Percentiles rank a stretch among this genome's conserved stretches.
These are phyloP conservation scores for Heliconius ismenius DNA, from an alignment of 2,888 invertebrate species.

Conservation along the genomic window DNA sequence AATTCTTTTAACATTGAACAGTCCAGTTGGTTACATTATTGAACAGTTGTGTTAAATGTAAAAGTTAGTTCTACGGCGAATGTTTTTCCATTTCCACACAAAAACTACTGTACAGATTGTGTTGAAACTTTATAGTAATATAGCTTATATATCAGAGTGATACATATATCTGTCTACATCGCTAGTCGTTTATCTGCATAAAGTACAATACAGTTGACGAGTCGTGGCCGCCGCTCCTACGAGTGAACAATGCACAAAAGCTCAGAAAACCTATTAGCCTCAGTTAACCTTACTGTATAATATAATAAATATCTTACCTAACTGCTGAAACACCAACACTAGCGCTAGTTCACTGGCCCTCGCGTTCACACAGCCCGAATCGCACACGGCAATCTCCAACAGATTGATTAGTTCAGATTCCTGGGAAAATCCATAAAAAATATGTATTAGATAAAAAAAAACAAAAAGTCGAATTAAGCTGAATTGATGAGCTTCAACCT, in stretches of 20 bases:
- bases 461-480: neutral
- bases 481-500: neutral
- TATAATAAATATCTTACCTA: conserved; percentile 69
- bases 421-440: conserved; percentile 52
- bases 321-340: conserved; percentile 85
- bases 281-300: neutral
- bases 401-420: conserved; percentile 84
- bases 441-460: neutral
- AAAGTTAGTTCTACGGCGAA: too few relatives aligned
- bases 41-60: too few relatives aligned
- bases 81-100: too few relatives aligned
- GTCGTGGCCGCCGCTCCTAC: too few relatives aligned
- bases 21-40: neutral
- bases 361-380: conserved; percentile 87
- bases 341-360: conserved; percentile 89
- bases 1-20: neutral
- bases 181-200: neutral
- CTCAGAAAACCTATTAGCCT: neutral
- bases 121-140: neutral
- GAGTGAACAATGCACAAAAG: neutral
- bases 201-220: neutral
- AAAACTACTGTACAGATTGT: too few relatives aligned
- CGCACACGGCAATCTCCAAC: conserved; percentile 88
- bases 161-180: neutral
- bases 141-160: neutral